phyloP scores from a whole-genome alignment of 1,140 invertebrate genomes.

The Drosophila ananassae region DNA sequence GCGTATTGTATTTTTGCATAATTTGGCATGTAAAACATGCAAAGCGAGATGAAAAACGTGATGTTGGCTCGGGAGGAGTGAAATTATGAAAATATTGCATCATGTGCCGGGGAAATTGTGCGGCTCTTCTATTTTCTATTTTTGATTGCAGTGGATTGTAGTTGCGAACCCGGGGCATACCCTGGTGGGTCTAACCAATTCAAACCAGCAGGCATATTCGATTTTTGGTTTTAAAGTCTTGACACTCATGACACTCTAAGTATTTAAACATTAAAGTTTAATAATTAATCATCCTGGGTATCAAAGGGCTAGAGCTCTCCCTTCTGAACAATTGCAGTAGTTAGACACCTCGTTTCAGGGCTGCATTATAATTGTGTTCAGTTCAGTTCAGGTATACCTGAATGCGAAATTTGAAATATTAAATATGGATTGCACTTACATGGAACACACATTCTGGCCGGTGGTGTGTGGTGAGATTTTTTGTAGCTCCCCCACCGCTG shows the following conservation, averaged over 20 bases:
- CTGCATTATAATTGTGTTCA: constrained; percentile 55
- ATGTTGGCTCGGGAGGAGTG: constrained; percentile 14
- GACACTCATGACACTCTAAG: too few species aligned
- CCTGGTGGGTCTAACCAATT: constrained; percentile 10
- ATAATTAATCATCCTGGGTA: neutral
- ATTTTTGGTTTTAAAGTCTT: neutral
- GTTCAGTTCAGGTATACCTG: constrained; percentile 20
- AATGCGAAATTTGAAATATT: constrained; percentile 53
- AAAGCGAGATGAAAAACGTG: constrained; percentile 41
- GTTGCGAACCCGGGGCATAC: constrained; percentile 20
- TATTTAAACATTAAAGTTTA: neutral
- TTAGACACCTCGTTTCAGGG: constrained; percentile 23
- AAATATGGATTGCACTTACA: constrained; percentile 48
- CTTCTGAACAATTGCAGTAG: neutral
- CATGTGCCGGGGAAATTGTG: constrained; percentile 53
- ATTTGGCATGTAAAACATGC: constrained; percentile 79
- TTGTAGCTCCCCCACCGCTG: constrained; percentile 30
- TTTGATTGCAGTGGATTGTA: constrained; percentile 69
- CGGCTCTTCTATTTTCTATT: constrained; percentile 56
- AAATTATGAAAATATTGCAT: constrained; percentile 55
- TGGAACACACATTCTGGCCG: neutral
- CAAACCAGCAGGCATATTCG: neutral
- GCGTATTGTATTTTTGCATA: constrained; percentile 74
- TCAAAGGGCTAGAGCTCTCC: neutral
- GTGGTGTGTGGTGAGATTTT: constrained; percentile 8